Evolutionary conservation across 2,113 vertebrate genomes (phyloP), one percentile per base, ranked within the genome.

Genomic region (Catharus fuscescens): DNA sequence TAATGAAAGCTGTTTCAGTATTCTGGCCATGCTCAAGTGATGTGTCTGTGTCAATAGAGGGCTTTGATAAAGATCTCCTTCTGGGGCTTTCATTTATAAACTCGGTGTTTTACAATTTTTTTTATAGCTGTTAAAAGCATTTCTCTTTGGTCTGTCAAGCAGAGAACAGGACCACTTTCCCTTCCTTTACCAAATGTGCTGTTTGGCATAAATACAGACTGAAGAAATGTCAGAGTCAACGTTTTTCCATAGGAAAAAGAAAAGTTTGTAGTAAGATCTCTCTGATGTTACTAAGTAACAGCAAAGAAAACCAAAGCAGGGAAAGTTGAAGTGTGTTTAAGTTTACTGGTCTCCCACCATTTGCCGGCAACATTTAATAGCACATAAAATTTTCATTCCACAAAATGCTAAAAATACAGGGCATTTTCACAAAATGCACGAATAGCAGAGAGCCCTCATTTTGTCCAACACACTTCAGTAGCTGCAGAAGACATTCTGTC

Each of bases 61-160:
- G 29, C 57, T 91, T 62, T 62, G 85, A 82, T 90, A 93, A 91
- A 59, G 34, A 90, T 87, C 84, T 95, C 31, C 12, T 38, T 48
- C 45, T 54, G 34, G 47, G 80, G 47, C 28, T 67, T 36, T 87
- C 32, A 70, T 95, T 91, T 95, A 66, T 85, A 69, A 92, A 45
- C 6, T 19, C n/a, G 18, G 3, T 84, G 52, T 20, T 93, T 87
- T 69, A 84, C 70, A 65, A 8, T 21, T 14, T 4, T 57, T 74
- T 90, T 82, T 2, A 76, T 53, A 82, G 59, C 79, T 92, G 38
- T 81, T 91, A 42, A 84, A 92, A 96, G 54, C 32, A 69, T 85
- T 88, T 82, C 17, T 32, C 26, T 82, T 65, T 38, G 56, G 36
- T 42, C 26, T 91, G 73, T 79, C 73, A 90, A 47, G 45, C 28